Percentiles rank a stretch among this genome's conserved stretches.
Conservation (phyloP, 2,888 invertebrate species). For the Volucella inanis region DNA sequence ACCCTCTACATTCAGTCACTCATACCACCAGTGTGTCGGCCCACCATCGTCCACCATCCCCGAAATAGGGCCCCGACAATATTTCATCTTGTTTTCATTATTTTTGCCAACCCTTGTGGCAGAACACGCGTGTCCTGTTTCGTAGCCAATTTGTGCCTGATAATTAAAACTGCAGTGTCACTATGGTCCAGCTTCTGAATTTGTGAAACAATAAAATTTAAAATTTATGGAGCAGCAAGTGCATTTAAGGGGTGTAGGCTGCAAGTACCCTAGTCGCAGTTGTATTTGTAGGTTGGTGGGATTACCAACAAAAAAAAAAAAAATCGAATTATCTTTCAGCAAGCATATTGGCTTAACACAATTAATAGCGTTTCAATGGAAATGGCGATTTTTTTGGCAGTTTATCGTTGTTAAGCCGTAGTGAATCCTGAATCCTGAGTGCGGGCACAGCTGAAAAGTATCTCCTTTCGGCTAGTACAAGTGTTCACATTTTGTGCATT, state of each 20-base stretch:
- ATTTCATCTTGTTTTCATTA: conserved; percentile 66
- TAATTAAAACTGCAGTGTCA: conserved; percentile 63
- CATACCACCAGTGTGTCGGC: background rate
- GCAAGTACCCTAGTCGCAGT: background rate
- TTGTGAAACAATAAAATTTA: conserved; percentile 67
- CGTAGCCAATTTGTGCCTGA: conserved; percentile 66
- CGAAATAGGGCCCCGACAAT: conserved; percentile 17
- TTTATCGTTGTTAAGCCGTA: conserved; percentile 7
- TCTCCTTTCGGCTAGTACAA: conserved; percentile 36
- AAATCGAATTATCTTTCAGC: conserved; percentile 62
- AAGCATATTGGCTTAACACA: conserved; percentile 73
- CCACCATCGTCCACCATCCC: background rate
- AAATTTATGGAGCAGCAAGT: conserved; percentile 70
- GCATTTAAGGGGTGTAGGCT: conserved; percentile 44
- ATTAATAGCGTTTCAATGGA: conserved; percentile 63
- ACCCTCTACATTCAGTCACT: conserved; percentile 23
- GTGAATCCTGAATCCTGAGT: background rate
- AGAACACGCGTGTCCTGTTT: conserved; percentile 64
- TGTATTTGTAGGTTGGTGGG: too few relatives aligned
- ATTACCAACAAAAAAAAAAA: conserved; percentile 11
- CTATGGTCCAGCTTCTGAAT: conserved; percentile 51
- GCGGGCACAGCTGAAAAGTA: conserved; percentile 43
- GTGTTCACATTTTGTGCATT: conserved; percentile 49
- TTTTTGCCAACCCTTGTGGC: conserved; percentile 25
- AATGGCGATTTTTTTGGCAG: conserved; percentile 2